Evolutionary conservation across 2,797 vertebrate genomes (phyloP), one percentile per base, ranked within the genome.

Genomic region (Typhlichthys eigenmanni): DNA sequence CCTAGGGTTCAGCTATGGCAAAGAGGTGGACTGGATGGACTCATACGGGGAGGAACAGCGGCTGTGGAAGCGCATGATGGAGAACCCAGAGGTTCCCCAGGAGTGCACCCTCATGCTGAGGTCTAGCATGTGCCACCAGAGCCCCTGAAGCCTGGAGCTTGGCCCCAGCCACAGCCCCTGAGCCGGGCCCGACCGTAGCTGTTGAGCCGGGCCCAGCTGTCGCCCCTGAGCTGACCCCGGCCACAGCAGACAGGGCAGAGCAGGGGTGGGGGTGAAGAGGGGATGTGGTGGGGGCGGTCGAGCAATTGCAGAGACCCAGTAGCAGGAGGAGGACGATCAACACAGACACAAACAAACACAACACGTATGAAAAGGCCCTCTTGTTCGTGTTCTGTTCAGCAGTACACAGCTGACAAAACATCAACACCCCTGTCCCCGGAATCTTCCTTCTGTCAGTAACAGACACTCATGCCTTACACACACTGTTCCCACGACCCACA

Each of bases 1-100:
- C 57, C 46, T 63, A 99, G 97, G 96, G 65, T 77, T 92, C 62
- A 98, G 96, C 85, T 95, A 96, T 29, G 96, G 95, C 52, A 95
- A 95, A 48, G 92, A 92, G 11, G 97, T 96, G 16, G 94, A 96
- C 82, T 99, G 98, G 97, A 98, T 98, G 94, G 96, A 99, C 86
- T 93, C 97, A 2, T 93, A 83, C 3, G 96, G 96, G 19, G 97
- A 97, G 83, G 98, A 99, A 57, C 95, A 93, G 81, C 91, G 81
- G 45, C 88, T 96, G 55, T 99, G 97, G 97, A 95, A 95, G 72
- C 94, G 89, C 80, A 98, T 99, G 96, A 92, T 94, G 5, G 94
- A 96, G 80, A 96, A 91, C 65, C 95, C 96, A 0, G 97, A 96
- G 66, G 87, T 87, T 78, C 91, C 93, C 13, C 93, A 96, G 13